phyloP scores from a whole-genome alignment of 2,113 vertebrate genomes.

The Grallaria varia region DNA sequence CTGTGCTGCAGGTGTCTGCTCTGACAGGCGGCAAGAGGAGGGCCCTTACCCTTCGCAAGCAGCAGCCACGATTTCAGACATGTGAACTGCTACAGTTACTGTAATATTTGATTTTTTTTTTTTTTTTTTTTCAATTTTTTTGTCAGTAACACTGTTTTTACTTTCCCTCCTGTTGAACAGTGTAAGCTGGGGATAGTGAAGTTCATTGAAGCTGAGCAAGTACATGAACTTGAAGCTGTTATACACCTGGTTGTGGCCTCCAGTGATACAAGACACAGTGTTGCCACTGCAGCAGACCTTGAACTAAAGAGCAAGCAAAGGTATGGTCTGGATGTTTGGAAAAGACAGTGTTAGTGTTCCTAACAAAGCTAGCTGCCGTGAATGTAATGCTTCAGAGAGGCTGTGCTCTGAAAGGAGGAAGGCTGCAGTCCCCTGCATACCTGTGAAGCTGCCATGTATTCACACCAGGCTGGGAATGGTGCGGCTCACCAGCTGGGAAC shows the following conservation, averaged over 20 bases:
- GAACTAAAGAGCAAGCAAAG: constrained; percentile 97
- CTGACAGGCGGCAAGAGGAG: not conserved
- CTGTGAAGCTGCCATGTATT: not conserved
- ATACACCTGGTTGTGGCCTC: constrained; percentile 95
- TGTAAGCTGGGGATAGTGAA: constrained; percentile 98
- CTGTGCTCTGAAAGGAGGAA: not conserved
- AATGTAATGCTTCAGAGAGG: not conserved
- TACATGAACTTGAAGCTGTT: constrained; percentile 93
- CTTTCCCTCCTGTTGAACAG: constrained; percentile 67
- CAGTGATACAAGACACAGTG: constrained; percentile 94
- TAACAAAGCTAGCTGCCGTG: not conserved
- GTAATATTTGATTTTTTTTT: accelerated
- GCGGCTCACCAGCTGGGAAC: not conserved
- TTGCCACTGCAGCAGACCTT: constrained; percentile 95
- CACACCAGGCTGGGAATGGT: not conserved
- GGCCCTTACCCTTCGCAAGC: not conserved
- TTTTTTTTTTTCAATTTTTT: not conserved
- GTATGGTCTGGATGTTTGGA: constrained; percentile 56
- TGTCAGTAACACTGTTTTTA: not conserved
- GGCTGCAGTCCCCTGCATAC: accelerated
- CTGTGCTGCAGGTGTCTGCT: not conserved
- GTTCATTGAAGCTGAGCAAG: constrained; percentile 95
- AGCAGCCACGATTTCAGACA: not conserved
- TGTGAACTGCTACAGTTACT: not conserved
- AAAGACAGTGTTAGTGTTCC: not conserved